These are phyloP conservation scores for Torymus aiolomorphi DNA, from an alignment of 2,888 invertebrate genomes.

Conservation along the genomic window DNA sequence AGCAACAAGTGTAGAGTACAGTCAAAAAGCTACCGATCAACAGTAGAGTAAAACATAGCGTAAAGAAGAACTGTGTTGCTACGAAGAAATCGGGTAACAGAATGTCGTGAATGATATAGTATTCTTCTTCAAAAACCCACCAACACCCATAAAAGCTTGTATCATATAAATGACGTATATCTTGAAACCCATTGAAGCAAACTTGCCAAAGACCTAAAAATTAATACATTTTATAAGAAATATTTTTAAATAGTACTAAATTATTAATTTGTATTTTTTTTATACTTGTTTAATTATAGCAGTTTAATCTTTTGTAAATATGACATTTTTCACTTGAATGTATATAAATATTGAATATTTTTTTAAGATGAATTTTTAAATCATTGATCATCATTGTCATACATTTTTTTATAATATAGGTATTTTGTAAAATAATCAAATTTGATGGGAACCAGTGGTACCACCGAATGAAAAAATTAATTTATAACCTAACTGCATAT, in stretches of 20 bases:
- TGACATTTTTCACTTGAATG: too few relatives aligned
- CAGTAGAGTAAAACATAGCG: slow-evolving; percentile 89
- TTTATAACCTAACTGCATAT: too few relatives aligned
- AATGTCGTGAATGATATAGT: slow-evolving; percentile 94
- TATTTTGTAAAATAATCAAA: too few relatives aligned
- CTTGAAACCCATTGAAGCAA: slow-evolving; percentile 92
- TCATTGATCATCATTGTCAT: too few relatives aligned
- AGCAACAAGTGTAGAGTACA: slow-evolving; percentile 84
- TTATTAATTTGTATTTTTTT: neutral
- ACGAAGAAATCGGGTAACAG: slow-evolving; percentile 94
- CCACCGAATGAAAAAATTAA: too few relatives aligned
- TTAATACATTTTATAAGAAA: slow-evolving; percentile 24
- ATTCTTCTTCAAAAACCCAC: slow-evolving; percentile 99
- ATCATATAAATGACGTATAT: slow-evolving; percentile 91
- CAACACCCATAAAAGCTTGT: slow-evolving; percentile 90
- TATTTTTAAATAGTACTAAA: neutral
- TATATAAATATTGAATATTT: too few relatives aligned
- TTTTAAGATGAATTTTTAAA: too few relatives aligned
- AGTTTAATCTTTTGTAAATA: too few relatives aligned
- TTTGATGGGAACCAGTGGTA: too few relatives aligned
- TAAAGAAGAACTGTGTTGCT: slow-evolving; percentile 95
- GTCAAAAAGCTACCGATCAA: slow-evolving; percentile 86
- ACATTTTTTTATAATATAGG: too few relatives aligned
- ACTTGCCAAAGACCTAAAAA: slow-evolving; percentile 94
- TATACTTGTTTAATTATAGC: too few relatives aligned